Conservation (phyloP, 1,140 invertebrate species). For the Caenorhabditis elegans region WBcel235 BX284606.5:7628501-7629000, state of each 20-base stretch:
- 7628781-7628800: neutral
- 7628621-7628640: too few relatives aligned
- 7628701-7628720: neutral
- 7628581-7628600: neutral
- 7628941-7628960: neutral
- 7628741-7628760: neutral
- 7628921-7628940: neutral
- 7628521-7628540: too few relatives aligned
- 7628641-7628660: neutral
- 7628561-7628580: neutral
- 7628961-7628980: neutral
- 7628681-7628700: neutral
- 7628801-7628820: neutral
- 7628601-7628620: too few relatives aligned
- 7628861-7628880: neutral
- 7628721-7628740: too few relatives aligned
- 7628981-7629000: too few relatives aligned
- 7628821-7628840: constrained; percentile 21
- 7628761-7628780: constrained; percentile 1
- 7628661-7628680: neutral
- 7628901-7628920: neutral
- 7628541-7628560: neutral
- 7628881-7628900: constrained; percentile 18
- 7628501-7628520: neutral
- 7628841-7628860: constrained; percentile 1